Evolutionary conservation across 30 jellyfish, hydroid and myxozoan species (phyloP), one percentile per base, ranked within the genome.

Genomic region (Catostylus mosaicus): DNA sequence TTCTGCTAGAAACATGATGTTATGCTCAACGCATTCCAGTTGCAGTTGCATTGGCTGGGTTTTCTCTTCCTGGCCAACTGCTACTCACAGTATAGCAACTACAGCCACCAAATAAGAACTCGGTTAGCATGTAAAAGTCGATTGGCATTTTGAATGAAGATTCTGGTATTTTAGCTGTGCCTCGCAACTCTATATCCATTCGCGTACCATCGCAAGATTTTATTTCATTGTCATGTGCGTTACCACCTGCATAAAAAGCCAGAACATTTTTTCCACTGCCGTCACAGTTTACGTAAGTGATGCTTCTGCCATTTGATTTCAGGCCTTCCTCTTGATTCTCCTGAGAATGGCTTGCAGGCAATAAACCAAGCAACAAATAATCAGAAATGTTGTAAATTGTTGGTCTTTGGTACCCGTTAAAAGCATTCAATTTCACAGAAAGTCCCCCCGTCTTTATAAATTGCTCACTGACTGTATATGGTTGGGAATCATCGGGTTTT

Each of bases 401-500:
- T 12, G 94, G 94, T n/a, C 10, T 60, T 1, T 73, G 50, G 73
- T 71, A 38, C 12, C 74, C 76, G 10, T n/a, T 45, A 45, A 46
- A 71, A 16, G 70, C 31, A 47, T 38, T 70, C 48, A 70, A 1
- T 38, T 83, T 82, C 24, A 83, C 76, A 23, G 87, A 73, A 2
- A 83, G 54, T 0, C 94, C 88, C 0, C 87, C 87, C 3, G 88
- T 73, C 22, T 47, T 34, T 54, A 18, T 29, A 32, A 22, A 61
- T 40, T 71, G 94, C 67, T 31, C 29, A 1, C 71, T 83, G 0
- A 83, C 70, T 7, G 94, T 83, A 71, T 70, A 83, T 23, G 94
- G 88, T 45, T 83, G 94, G 14, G 88, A 10, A 12, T 86, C 86
- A 45, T 83, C 82, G 4, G 75, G 87, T 40, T 83, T 71, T 18